phyloP scores from a whole-genome alignment of 2,888 invertebrate genomes.

The Alloplasta piceator region DNA sequence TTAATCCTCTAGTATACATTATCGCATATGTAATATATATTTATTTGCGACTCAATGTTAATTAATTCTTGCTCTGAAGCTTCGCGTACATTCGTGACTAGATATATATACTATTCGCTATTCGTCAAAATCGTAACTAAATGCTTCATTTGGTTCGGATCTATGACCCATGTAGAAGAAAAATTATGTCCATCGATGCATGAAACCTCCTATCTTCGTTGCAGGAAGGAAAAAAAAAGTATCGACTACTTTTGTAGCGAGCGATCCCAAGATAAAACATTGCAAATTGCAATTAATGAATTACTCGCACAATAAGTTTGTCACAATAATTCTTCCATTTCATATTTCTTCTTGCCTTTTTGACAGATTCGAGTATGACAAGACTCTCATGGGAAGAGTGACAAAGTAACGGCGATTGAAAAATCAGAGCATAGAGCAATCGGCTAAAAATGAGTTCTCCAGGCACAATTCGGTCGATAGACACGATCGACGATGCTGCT shows the following conservation, averaged over 20 bases:
- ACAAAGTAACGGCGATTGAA: background rate
- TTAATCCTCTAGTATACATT: background rate
- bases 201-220: constrained; percentile 38
- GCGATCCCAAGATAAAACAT: background rate
- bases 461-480: constrained; percentile 65
- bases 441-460: constrained; percentile 77
- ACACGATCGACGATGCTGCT: constrained; percentile 75
- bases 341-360: background rate
- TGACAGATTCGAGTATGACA: constrained; percentile 41
- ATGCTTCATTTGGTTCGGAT: constrained; percentile 16
- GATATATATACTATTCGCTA: background rate
- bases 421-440: background rate
- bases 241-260: background rate
- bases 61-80: background rate
- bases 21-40: background rate
- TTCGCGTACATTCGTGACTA: background rate
- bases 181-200: constrained; percentile 23
- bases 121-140: constrained; percentile 1
- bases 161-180: background rate
- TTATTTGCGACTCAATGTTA: constrained; percentile 2
- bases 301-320: background rate
- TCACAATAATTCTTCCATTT: background rate
- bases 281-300: background rate
- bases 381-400: constrained; percentile 1
- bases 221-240: background rate